These are phyloP conservation scores for Edolisoma coerulescens DNA, from an alignment of 2,113 vertebrate genomes.

Conservation along the genomic window DNA sequence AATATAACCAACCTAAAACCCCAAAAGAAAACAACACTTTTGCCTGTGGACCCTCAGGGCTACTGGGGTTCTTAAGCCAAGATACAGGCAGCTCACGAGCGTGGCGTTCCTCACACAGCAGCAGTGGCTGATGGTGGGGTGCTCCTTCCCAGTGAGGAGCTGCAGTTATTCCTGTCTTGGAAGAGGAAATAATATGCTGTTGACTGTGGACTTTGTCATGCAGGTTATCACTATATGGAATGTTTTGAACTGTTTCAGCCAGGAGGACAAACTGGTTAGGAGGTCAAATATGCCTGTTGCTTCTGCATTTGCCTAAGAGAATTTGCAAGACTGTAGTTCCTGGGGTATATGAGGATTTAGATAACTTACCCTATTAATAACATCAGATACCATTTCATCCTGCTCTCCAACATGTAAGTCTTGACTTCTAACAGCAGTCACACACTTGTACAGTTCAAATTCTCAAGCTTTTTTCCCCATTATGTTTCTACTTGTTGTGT, in stretches of 20 bases:
- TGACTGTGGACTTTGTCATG: not conserved
- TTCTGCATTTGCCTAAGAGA: not conserved
- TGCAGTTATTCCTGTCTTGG: not conserved
- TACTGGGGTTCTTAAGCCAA: not conserved
- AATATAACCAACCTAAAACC: not conserved
- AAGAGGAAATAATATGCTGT: not conserved
- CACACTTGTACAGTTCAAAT: not conserved
- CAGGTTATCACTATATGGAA: not conserved
- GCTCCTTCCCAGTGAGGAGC: not conserved
- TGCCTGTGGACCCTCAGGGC: not conserved
- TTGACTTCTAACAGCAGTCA: not conserved
- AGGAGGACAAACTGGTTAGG: not conserved
- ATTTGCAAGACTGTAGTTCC: not conserved
- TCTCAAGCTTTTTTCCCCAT: not conserved
- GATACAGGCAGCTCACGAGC: fast-evolving
- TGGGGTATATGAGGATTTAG: not conserved
- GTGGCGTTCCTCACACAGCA: fast-evolving
- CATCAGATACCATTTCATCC: not conserved
- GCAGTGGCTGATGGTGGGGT: fast-evolving
- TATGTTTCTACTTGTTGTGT: not conserved
- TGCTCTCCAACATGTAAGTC: not conserved
- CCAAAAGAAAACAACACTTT: not conserved
- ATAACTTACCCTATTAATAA: not conserved
- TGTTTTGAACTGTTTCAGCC: not conserved
- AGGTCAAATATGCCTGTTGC: not conserved